Conservation (phyloP, 1,140 invertebrate genomes). For the Mizuhopecten yessoensis region DNA sequence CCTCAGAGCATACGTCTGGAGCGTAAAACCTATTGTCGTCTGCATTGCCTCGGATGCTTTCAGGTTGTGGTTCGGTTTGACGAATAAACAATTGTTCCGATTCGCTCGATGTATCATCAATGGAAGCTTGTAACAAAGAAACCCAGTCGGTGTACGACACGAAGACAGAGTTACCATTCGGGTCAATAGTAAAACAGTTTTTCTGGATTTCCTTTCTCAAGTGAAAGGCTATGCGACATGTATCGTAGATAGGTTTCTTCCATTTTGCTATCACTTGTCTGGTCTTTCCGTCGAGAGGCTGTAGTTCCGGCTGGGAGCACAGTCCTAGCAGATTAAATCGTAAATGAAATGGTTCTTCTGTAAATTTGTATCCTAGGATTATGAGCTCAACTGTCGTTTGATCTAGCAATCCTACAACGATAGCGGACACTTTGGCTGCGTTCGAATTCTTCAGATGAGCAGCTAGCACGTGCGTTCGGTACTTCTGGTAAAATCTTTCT, state of each 20-base stretch:
- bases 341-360: conserved; percentile 12
- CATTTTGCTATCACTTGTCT: not conserved
- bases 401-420: not conserved
- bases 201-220: not conserved
- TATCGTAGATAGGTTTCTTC: not conserved
- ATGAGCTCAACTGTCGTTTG: not conserved
- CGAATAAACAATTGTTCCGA: not conserved
- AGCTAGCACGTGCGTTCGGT: not conserved
- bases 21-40: not conserved
- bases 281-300: not conserved
- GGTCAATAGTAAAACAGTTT: conserved; percentile 1
- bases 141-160: not conserved
- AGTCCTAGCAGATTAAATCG: not conserved
- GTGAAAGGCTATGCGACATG: not conserved
- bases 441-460: not conserved
- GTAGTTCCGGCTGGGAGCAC: not conserved
- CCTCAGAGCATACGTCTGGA: not conserved
- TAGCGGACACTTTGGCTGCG: not conserved
- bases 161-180: not conserved
- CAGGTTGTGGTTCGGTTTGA: not conserved
- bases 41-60: not conserved
- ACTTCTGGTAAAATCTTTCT: conserved; percentile 64
- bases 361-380: not conserved
- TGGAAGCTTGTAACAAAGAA: not conserved
- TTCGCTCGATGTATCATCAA: not conserved